These are phyloP conservation scores for Bos javanicus DNA, from an alignment of 2,113 vertebrate genomes.

Conservation along the genomic window DNA sequence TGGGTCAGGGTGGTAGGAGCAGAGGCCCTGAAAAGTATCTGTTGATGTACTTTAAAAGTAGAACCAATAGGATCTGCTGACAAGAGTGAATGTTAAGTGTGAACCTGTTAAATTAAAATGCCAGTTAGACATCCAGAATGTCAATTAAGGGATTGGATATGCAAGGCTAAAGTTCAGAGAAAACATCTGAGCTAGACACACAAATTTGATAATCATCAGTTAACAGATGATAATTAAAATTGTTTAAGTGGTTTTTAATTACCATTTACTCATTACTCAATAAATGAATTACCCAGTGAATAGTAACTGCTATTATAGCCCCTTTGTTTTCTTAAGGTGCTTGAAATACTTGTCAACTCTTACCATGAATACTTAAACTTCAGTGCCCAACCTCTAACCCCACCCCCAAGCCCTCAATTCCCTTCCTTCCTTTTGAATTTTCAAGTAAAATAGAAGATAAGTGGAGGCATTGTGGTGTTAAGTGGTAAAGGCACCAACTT, in stretches of 20 bases:
- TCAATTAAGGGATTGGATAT: background rate
- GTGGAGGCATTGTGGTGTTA: background rate
- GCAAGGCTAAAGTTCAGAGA: background rate
- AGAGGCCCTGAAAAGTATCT: background rate
- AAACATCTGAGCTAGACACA: background rate
- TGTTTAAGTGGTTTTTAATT: constrained; percentile 7
- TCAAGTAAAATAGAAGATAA: background rate
- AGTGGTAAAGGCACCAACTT: background rate
- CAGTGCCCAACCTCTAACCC: background rate
- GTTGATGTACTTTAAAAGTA: background rate
- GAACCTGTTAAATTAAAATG: constrained; percentile 23
- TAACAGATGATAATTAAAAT: background rate
- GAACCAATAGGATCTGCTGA: background rate
- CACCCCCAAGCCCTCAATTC: background rate
- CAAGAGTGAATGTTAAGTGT: background rate
- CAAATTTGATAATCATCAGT: background rate
- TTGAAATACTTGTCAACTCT: background rate
- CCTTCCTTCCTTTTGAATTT: background rate
- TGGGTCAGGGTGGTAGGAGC: background rate
- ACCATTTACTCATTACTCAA: background rate
- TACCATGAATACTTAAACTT: constrained; percentile 22
- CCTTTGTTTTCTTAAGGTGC: background rate
- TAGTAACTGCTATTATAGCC: background rate
- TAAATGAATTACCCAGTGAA: background rate
- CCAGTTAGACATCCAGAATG: constrained; percentile 12